Conservation (phyloP, 2,888 invertebrate genomes). For the Calephelis perditalis region DNA sequence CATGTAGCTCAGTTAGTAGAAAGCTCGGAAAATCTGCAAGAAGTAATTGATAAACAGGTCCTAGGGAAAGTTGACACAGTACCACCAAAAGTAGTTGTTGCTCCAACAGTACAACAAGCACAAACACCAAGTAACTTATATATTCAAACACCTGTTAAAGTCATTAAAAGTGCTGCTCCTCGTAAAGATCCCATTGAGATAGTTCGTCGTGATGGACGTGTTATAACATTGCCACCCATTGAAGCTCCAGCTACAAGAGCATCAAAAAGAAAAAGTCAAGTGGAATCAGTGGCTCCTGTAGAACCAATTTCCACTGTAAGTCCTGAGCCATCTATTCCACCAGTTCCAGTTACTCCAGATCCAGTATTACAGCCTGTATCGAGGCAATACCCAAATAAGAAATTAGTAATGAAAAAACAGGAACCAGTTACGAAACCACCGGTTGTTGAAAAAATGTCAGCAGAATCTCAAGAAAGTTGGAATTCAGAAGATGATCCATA, state of each 20-base stretch:
- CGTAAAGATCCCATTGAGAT: constrained; percentile 83
- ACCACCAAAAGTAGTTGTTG: constrained; percentile 38
- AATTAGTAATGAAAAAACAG: constrained; percentile 48
- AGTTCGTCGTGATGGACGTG: constrained; percentile 84
- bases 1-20: constrained; percentile 86
- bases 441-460: constrained; percentile 55
- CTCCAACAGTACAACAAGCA: constrained; percentile 37
- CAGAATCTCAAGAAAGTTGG: constrained; percentile 81
- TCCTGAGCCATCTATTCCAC: constrained; percentile 28
- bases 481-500: constrained; percentile 96
- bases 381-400: constrained; percentile 63
- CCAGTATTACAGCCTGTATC: constrained; percentile 47
- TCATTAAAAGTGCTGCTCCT: constrained; percentile 44
- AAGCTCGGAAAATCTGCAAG: constrained; percentile 82
- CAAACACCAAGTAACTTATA: constrained; percentile 41
- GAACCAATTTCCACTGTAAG: constrained; percentile 35
- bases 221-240: constrained; percentile 88
- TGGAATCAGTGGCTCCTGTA: constrained; percentile 35
- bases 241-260: constrained; percentile 90
- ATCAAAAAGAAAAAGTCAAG: constrained; percentile 81
- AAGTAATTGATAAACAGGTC: constrained; percentile 84
- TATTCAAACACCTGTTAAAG: constrained; percentile 46
- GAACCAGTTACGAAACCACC: constrained; percentile 33
- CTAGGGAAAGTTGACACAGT: constrained; percentile 65
- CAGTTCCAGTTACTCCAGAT: constrained; percentile 44